A percentile compares a stretch with the other conserved stretches of the same genome.
These are phyloP conservation scores for Acrobeloides nanus DNA, from an alignment of 2,888 invertebrate species.

Conservation along the genomic window DNA sequence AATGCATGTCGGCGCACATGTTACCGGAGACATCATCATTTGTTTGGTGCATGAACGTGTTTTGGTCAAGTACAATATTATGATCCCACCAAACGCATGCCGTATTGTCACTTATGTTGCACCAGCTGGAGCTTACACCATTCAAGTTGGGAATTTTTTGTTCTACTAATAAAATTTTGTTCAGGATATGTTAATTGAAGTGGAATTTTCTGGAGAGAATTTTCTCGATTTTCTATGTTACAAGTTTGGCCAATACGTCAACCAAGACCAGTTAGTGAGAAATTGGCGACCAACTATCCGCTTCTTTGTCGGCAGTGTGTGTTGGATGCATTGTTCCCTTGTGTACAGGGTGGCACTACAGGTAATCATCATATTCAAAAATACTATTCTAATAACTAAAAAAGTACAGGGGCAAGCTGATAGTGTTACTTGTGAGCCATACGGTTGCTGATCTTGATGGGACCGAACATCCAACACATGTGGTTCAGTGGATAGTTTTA, in stretches of 20 bases:
- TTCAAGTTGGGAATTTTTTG: too few relatives aligned
- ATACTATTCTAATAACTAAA: too few relatives aligned
- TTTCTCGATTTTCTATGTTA: slow-evolving; percentile 84
- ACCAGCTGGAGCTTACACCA: slow-evolving; percentile 82
- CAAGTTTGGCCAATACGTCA: slow-evolving; percentile 99
- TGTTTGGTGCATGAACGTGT: slow-evolving; percentile 93
- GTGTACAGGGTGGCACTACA: slow-evolving; percentile 56
- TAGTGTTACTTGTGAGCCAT: too few relatives aligned
- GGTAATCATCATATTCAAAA: too few relatives aligned
- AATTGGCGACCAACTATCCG: slow-evolving; percentile 94
- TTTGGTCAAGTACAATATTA: slow-evolving; percentile 89
- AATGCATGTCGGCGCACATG: slow-evolving; percentile 77
- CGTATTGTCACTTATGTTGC: slow-evolving; percentile 96
- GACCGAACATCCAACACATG: too few relatives aligned
- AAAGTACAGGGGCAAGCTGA: too few relatives aligned
- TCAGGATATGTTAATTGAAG: slow-evolving; percentile 90
- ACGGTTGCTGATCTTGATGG: too few relatives aligned
- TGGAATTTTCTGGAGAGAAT: slow-evolving; percentile 92
- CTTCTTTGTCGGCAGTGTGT: slow-evolving; percentile 95
- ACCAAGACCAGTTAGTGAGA: slow-evolving; percentile 92
- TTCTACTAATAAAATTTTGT: too few relatives aligned
- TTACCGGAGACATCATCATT: slow-evolving; percentile 94
- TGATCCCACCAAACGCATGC: slow-evolving; percentile 84
- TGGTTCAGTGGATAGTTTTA: too few relatives aligned
- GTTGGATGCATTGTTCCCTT: slow-evolving; percentile 94